Evolutionary conservation across 2,888 invertebrate genomes (phyloP), one percentile per base, ranked within the genome.

Genomic region (Limenitis camilla): DNA sequence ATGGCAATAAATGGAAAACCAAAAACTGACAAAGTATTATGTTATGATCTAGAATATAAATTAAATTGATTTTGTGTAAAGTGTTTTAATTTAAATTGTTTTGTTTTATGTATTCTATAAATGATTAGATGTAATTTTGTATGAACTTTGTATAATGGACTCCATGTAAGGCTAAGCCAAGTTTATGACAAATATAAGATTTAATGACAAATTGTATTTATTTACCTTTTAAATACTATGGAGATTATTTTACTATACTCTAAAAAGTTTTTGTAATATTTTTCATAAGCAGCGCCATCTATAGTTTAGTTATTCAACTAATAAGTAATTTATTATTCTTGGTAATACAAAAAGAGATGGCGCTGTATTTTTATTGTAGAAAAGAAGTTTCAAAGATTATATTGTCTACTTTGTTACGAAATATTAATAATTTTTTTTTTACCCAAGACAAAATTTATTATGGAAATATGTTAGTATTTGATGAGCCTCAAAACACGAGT

Each of bases 21-120:
- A 32, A 41, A 38, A 40, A 40, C 40, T 42, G 31, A 55, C 35
- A 35, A 56, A 58, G 58, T 58, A 58, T 58, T 58, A 58, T 44
- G 40, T 52, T 54, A 50, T 49, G 44, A 49, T 52, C 32, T 52
- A 49, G 33, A 49, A 35, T 43, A 39, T 9, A n/a, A 9, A 5
- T 29, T 52, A 27, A 27, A 30, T 32, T 46, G 53, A 45, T 52
- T 46, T 38, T 7, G 11, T 40, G 28, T 42, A 33, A 35, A 48
- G 40, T 36, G 35, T 19, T 35, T 35, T 41, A 10, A 40, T 41
- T 27, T 19, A 30, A 30, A 33, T 27, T 33, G 28, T 28, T 41
- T 29, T 35, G 30, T 19, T 49, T 35, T 35, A 42, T 39, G 33
- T 49, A 41, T 33, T 41, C 29, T 41, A 28, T 42, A 28, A 35